Evolutionary conservation across 2,888 invertebrate genomes (phyloP), one percentile per base, ranked within the genome.

Genomic region (Toxonevra muliebris): DNA sequence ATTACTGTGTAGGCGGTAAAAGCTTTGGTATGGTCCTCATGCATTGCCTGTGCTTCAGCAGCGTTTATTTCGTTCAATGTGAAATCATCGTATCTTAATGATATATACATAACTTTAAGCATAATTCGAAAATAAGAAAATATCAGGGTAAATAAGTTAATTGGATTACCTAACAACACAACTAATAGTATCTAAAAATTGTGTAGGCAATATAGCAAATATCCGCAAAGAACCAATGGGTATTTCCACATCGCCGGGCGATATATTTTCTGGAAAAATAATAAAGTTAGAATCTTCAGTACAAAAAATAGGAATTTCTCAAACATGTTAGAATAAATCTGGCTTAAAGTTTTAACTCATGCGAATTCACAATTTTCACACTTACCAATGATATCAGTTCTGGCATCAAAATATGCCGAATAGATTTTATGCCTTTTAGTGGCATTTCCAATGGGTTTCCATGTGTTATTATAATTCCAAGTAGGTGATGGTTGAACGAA

Each of bases 1-100:
- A 83, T 79, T 13, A 86, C 79, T 62, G 82, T 83, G 75, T 82
- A 86, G 0, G 83, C 85, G 3, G 85, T 82, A 75, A 85, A 88
- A 43, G 79, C 79, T n/a, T 86, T 80, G 53, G 85, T 82, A 80
- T 86, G 86, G 73, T 87, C 84, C 53, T 88, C 88, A 19, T 85
- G 79, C 70, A 88, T 83, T 50, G 86, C 79, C 20, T 80, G 79
- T 43, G 85, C 85, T 72, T 80, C 77, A 65, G 81, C 79, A 1
- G 84, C 82, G 15, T 74, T 68, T 12, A 78, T 75, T 68, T 80
- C 76, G n/a, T 73, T 74, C 19, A 77, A 74, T 15, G 74, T 75
- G 41, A 78, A 82, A 69, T 82, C 80, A 55, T 79, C 79, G 43
- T 77, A 80, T 30, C 30, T 30, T 30, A 4, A 30, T 30, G 30